These are phyloP conservation scores for Scaptomyza polygonia DNA, from an alignment of 2,888 invertebrate genomes.

Conservation along the genomic window DNA sequence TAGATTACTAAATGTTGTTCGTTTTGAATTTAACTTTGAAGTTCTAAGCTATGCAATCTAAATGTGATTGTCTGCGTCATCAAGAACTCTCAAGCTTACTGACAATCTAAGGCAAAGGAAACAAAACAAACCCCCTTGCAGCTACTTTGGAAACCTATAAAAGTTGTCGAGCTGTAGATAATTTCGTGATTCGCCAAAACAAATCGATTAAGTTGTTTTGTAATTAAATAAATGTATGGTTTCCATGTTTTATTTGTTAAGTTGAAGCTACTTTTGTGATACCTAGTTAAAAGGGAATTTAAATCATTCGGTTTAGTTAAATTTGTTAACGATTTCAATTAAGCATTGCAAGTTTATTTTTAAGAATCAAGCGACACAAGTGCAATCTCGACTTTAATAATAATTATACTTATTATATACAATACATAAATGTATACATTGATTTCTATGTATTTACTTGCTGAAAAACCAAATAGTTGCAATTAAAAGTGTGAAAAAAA, in stretches of 20 bases:
- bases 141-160: conserved; percentile 17
- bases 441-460: conserved; percentile 78
- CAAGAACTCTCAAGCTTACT: conserved; percentile 63
- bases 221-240: conserved; percentile 29
- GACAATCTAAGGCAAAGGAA: conserved; percentile 63
- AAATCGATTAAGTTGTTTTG: conserved; percentile 47
- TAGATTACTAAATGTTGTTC: conserved; percentile 32
- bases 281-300: conserved; percentile 55
- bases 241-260: conserved; percentile 34
- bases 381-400: conserved; percentile 53
- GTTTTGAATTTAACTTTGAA: conserved; percentile 34
- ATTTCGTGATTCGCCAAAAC: conserved; percentile 34
- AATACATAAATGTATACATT: conserved; percentile 40
- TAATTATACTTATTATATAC: conserved; percentile 30
- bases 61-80: conserved; percentile 57
- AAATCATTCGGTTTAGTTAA: conserved; percentile 51
- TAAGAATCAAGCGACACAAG: conserved; percentile 39
- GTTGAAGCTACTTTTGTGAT: conserved; percentile 79
- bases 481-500: conserved; percentile 61
- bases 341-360: conserved; percentile 41
- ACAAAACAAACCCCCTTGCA: conserved; percentile 26
- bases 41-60: conserved; percentile 36
- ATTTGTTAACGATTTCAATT: conserved; percentile 56
- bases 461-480: conserved; percentile 68
- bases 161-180: conserved; percentile 41